Base-by-base conservation (phyloP, 2,888 invertebrate genomes). In the Andrena trimmerana region DNA sequence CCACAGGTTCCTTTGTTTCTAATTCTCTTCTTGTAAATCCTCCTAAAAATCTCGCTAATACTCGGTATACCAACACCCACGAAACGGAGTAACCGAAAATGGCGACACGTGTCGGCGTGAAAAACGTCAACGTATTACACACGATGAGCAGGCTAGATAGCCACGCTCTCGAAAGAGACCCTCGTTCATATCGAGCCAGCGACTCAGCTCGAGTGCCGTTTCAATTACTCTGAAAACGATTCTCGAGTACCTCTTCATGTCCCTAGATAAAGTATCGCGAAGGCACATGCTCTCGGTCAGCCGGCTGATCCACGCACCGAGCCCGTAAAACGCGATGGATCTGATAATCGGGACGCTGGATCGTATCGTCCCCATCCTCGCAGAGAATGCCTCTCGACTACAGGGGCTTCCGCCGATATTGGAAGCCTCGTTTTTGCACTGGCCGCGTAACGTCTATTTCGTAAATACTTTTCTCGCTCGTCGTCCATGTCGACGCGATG, bases 201-300 rank as follows among this genome's bases (percentile, higher is more conserved):
- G 79, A 79, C 85, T 80, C 72, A 77, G 36, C 82, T 86, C 86
- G 86, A 86, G 89, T 84, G 81, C 87, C 89, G 85, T 89, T 88
- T 88, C 85, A 90, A 91, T 92, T 91, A 91, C 90, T 89, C 88
- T 89, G 88, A 90, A 91, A 92, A 89, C 88, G 88, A 84, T 79
- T 87, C 79, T 91, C 91, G 88, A 92, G 92, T 91, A 89, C 88
- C 91, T 90, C 92, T 91, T 91, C 90, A 87, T 86, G 88, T 86
- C 87, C 89, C 81, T 90, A 90, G 90, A 90, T 91, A 90, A 90
- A 90, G 90, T 91, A 90, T 91, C 86, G 78, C 86, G 82, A 76
- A 83, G 84, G 90, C 87, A 84, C 90, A 85, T 84, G 86, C 83
- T 79, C 74, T 62, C 74, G 81, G 68, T 50, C 67, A 52, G 68